Percentiles rank a stretch among this genome's conserved stretches.
Evolutionary conservation across 2,888 invertebrate genomes (phyloP).

Genomic region (Tridacna crocea): DNA sequence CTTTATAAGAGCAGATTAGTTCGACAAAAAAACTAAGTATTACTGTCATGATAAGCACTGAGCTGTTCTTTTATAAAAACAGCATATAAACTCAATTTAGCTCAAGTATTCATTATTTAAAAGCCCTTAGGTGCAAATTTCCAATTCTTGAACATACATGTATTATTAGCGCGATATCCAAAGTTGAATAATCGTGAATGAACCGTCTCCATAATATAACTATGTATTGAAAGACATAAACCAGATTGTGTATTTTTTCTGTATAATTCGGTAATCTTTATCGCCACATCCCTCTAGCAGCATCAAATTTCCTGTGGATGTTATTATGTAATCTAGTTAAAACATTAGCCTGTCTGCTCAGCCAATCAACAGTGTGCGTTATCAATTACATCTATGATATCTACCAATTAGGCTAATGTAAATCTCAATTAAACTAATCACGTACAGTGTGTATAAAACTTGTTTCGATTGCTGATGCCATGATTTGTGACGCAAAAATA

Average conservation of each 20-base stretch:
- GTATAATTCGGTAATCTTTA: conserved; percentile 10
- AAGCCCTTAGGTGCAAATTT: no score
- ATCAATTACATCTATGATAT: conserved; percentile 57
- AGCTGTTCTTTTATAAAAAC: no score
- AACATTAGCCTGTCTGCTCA: conserved; percentile 43
- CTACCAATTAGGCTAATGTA: conserved; percentile 52
- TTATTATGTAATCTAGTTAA: conserved; percentile 45
- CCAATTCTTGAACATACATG: no score
- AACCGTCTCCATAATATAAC: no score
- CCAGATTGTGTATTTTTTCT: neutral
- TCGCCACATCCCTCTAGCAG: conserved; percentile 3
- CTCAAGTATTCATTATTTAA: no score
- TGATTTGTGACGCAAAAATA: conserved; percentile 29
- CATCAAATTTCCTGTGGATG: conserved; percentile 26
- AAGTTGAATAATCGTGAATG: no score
- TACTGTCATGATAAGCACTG: no score
- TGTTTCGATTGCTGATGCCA: conserved; percentile 33
- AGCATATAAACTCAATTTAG: no score
- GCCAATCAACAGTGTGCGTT: conserved; percentile 51
- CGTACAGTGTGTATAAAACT: conserved; percentile 14
- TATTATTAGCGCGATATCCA: no score
- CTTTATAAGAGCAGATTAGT: no score
- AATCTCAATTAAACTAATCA: conserved; percentile 51
- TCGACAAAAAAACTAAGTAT: no score
- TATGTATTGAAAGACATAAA: neutral